Conservation (phyloP, 1,140 invertebrate species). For the Mycetomoellerius zeteki region DNA sequence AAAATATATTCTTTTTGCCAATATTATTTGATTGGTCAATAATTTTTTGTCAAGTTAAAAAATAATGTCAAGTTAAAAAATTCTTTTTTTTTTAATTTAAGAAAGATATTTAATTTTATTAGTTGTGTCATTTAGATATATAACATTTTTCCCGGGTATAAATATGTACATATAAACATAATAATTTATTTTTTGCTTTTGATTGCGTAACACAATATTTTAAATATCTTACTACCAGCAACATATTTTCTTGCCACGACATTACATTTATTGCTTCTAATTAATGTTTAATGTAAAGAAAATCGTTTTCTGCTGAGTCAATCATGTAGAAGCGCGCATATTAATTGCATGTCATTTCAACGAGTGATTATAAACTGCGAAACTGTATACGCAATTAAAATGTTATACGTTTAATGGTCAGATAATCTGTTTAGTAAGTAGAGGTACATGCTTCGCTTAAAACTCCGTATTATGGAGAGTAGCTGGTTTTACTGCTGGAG, state of each 20-base stretch:
- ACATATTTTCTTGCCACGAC: background rate
- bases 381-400: constrained; percentile 69
- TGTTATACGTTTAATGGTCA: constrained; percentile 65
- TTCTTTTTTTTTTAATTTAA: too few species aligned
- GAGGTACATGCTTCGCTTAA: background rate
- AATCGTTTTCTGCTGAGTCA: background rate
- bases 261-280: background rate
- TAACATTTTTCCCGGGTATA: too few species aligned
- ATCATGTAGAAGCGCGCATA: background rate
- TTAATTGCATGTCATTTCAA: background rate
- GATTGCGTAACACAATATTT: background rate
- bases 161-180: background rate
- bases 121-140: too few species aligned
- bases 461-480: background rate
- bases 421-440: constrained; percentile 48
- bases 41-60: too few species aligned
- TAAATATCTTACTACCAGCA: background rate
- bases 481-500: background rate
- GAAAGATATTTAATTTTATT: too few species aligned
- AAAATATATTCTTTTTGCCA: too few species aligned
- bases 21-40: too few species aligned
- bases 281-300: background rate
- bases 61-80: too few species aligned
- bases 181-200: background rate
- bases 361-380: constrained; percentile 34